Evolutionary conservation across 2,888 invertebrate genomes (phyloP).

Genomic region (Empis stercorea): DNA sequence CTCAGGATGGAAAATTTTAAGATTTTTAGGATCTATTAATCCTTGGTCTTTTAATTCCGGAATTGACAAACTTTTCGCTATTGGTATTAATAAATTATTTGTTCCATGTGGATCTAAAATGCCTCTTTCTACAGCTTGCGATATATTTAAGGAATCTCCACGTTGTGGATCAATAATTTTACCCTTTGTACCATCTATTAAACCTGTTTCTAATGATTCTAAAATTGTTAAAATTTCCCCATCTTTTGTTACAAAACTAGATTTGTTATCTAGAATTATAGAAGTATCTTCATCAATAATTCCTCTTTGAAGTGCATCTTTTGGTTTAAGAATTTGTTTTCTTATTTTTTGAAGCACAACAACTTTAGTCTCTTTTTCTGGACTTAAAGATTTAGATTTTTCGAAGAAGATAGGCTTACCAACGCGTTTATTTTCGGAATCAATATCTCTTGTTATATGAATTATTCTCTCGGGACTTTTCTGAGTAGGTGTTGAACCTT

Average conservation of each 20-base stretch:
- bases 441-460: conserved; percentile 38
- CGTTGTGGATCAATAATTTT: conserved; percentile 71
- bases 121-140: conserved; percentile 72
- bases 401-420: conserved; percentile 41
- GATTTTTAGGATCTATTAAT: conserved; percentile 56
- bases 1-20: conserved; percentile 76
- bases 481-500: conserved; percentile 13
- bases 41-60: conserved; percentile 79
- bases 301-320: conserved; percentile 65
- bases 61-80: conserved; percentile 67
- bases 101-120: conserved; percentile 64
- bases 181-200: conserved; percentile 61
- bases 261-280: conserved; percentile 48
- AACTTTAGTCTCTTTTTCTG: conserved; percentile 51
- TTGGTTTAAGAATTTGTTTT: conserved; percentile 59
- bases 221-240: conserved; percentile 55
- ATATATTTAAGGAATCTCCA: conserved; percentile 65
- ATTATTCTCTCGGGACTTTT: conserved; percentile 38
- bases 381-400: conserved; percentile 43
- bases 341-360: conserved; percentile 65
- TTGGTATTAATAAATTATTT: conserved; percentile 63
- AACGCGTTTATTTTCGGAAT: conserved; percentile 42
- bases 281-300: conserved; percentile 68
- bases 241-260: conserved; percentile 42
- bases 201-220: conserved; percentile 57